Conservation (phyloP, 2,888 invertebrate genomes). For the Protodeltote pygarga region DNA sequence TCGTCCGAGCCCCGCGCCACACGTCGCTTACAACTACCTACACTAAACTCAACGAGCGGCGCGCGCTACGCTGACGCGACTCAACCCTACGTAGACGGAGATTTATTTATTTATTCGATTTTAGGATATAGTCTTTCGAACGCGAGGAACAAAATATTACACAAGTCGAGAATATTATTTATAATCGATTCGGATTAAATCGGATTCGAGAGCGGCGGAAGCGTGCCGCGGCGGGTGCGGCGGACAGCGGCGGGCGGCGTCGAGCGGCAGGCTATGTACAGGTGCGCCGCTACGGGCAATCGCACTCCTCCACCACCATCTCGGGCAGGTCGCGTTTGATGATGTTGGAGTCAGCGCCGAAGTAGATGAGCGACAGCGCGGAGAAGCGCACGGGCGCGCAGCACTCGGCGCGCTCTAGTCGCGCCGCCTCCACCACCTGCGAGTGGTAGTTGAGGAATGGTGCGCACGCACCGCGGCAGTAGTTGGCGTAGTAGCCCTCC, state of each 20-base stretch:
- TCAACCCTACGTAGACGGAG: conserved; percentile 58
- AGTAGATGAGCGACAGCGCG: conserved; percentile 96
- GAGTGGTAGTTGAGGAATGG: conserved; percentile 95
- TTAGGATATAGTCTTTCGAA: conserved; percentile 87
- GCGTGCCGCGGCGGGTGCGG: conserved; percentile 71
- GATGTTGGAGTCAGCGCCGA: conserved; percentile 95
- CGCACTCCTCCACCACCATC: conserved; percentile 98
- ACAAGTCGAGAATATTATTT: conserved; percentile 86
- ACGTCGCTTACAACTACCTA: conserved; percentile 29
- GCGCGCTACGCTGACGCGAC: conserved; percentile 54
- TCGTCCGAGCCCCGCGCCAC: conserved; percentile 22
- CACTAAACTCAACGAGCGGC: conserved; percentile 42
- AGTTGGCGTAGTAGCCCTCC: conserved; percentile 96
- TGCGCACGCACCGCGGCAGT: conserved; percentile 96
- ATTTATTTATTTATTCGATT: conserved; percentile 71
- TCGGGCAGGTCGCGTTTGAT: conserved; percentile 97
- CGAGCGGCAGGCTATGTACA: conserved; percentile 70
- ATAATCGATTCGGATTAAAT: conserved; percentile 84
- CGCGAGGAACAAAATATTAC: conserved; percentile 87
- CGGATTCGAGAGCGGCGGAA: conserved; percentile 83
- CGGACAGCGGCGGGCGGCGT: conserved; percentile 55
- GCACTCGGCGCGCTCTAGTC: conserved; percentile 95
- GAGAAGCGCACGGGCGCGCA: conserved; percentile 97
- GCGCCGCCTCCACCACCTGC: conserved; percentile 96
- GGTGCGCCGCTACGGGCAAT: conserved; percentile 91